These are phyloP conservation scores for Cordylochernes scorpioides DNA, from an alignment of 2,888 invertebrate species.

Conservation along the genomic window DNA sequence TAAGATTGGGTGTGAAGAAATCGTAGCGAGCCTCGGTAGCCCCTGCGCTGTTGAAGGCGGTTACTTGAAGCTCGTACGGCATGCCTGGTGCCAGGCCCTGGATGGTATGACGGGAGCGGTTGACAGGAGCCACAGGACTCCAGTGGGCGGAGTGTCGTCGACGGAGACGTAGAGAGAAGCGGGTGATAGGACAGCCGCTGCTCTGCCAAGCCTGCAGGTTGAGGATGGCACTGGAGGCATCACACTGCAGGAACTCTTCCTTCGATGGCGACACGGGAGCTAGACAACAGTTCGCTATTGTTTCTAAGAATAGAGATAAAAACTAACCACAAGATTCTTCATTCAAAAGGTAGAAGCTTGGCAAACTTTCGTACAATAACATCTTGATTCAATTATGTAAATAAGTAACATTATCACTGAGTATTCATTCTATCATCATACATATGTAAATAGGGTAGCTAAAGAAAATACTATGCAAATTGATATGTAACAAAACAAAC, in stretches of 20 bases:
- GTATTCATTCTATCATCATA: too few species aligned
- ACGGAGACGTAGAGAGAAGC: neutral
- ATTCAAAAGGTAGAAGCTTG: too few species aligned
- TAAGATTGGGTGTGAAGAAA: neutral
- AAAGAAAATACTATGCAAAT: too few species aligned
- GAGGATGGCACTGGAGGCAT: neutral
- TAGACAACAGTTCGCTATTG: conserved; percentile 14
- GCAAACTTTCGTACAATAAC: too few species aligned
- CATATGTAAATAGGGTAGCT: too few species aligned
- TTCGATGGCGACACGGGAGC: conserved; percentile 14
- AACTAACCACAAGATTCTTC: too few species aligned
- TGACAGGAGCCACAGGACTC: neutral
- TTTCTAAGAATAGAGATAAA: too few species aligned
- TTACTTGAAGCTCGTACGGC: neutral
- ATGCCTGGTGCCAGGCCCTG: conserved; percentile 1
- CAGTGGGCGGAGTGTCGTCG: neutral
- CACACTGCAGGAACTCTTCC: neutral
- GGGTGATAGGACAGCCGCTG: conserved; percentile 1
- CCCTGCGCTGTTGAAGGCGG: conserved; percentile 1
- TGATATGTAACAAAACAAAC: too few species aligned
- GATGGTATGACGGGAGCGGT: neutral
- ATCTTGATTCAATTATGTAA: too few species aligned
- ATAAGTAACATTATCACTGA: too few species aligned
- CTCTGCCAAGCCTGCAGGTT: conserved; percentile 1
- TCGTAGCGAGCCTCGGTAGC: conserved; percentile 2